Conservation (phyloP, 1,140 invertebrate genomes). For the Lasioglossum albipes region DNA sequence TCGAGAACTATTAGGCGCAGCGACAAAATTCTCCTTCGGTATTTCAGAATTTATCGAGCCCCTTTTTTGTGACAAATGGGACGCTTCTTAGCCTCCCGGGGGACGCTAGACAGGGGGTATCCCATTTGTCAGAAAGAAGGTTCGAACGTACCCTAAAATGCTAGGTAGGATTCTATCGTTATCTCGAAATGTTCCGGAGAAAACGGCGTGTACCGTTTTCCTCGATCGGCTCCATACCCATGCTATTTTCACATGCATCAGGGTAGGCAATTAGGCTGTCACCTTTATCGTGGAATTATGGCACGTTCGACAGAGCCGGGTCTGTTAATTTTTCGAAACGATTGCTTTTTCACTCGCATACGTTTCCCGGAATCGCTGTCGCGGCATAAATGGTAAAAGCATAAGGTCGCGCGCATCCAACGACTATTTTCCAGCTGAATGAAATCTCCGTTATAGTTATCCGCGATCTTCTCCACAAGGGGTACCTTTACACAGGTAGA, state of each 20-base stretch:
- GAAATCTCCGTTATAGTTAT: background rate
- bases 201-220: background rate
- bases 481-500: no score
- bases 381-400: background rate
- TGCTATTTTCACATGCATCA: background rate
- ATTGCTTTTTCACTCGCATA: background rate
- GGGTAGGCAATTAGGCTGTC: background rate
- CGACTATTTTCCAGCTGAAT: conserved; percentile 31
- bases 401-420: background rate
- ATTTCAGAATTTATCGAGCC: background rate
- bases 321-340: background rate
- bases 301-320: background rate
- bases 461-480: no score
- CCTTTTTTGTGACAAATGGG: conserved; percentile 13
- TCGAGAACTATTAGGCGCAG: background rate
- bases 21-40: conserved; percentile 4
- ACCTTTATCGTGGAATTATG: background rate
- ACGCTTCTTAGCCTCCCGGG: background rate
- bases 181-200: background rate
- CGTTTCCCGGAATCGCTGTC: background rate
- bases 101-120: background rate
- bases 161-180: background rate
- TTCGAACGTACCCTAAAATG: background rate
- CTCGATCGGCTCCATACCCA: background rate
- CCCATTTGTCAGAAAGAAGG: conserved; percentile 6